phyloP scores from a whole-genome alignment of 2,797 vertebrate genomes.

The Agapornis canus region DNA sequence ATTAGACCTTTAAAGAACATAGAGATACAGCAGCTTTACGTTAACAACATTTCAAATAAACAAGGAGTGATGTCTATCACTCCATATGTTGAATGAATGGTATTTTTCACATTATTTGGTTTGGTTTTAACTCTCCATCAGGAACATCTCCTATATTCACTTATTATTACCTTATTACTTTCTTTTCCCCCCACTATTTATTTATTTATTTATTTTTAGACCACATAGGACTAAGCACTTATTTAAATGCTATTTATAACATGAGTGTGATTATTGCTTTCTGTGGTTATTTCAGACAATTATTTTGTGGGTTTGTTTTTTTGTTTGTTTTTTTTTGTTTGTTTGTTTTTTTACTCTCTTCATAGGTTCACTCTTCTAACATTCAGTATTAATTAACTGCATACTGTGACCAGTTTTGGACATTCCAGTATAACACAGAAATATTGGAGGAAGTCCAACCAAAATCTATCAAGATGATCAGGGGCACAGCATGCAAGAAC shows the following conservation, averaged over 20 bases:
- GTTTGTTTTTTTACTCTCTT: not conserved
- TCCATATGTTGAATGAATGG: not conserved
- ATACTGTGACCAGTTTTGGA: not conserved
- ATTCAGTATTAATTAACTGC: not conserved
- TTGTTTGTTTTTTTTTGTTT: no score
- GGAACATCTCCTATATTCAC: not conserved
- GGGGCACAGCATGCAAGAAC: not conserved
- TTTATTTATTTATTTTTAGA: not conserved
- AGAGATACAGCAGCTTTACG: not conserved
- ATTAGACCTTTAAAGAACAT: not conserved
- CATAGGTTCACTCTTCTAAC: not conserved
- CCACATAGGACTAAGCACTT: not conserved
- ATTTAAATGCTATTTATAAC: not conserved
- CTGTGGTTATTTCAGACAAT: not conserved
- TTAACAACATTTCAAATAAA: not conserved
- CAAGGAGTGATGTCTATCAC: not conserved
- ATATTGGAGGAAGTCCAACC: not conserved
- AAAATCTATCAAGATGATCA: not conserved
- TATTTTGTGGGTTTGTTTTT: not conserved
- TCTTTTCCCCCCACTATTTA: not conserved
- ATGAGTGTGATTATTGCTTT: not conserved
- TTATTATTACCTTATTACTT: not conserved
- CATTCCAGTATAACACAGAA: not conserved
- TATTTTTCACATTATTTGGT: not conserved
- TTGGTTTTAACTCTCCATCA: not conserved